phyloP scores from a whole-genome alignment of 2,888 invertebrate species.

The Heliconius charithonia region DNA sequence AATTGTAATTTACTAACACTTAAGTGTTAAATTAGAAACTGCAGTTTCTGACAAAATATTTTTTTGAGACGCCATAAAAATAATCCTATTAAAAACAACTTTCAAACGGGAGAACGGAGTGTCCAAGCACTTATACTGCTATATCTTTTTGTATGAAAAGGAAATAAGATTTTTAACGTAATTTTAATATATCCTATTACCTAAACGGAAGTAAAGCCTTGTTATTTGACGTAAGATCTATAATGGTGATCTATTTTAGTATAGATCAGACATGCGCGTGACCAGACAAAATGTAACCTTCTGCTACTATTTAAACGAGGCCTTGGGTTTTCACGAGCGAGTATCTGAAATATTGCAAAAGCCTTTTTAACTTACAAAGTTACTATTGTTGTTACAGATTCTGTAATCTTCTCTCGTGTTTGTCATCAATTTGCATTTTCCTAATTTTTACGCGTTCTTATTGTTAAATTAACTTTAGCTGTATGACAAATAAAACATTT shows the following conservation, averaged over 20 bases:
- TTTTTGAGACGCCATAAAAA: too few relatives aligned
- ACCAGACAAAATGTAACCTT: conserved; percentile 58
- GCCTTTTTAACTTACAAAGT: conserved; percentile 18
- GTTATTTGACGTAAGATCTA: conserved; percentile 43
- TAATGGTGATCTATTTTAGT: conserved; percentile 41
- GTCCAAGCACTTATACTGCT: background rate
- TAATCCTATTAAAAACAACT: background rate
- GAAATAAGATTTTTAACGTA: background rate
- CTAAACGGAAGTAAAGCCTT: conserved; percentile 39
- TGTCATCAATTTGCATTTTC: background rate
- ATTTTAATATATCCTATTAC: conserved; percentile 7
- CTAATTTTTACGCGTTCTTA: background rate
- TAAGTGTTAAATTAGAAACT: background rate
- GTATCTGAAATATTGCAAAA: conserved; percentile 37
- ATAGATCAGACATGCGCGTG: conserved; percentile 53
- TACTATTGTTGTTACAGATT: background rate
- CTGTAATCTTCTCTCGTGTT: background rate
- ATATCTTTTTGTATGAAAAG: background rate
- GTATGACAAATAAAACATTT: background rate
- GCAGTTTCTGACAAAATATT: background rate
- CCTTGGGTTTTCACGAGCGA: conserved; percentile 75
- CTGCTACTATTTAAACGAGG: conserved; percentile 67
- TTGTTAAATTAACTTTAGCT: background rate
- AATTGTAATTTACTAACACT: too few relatives aligned
- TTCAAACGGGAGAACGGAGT: background rate